Evolutionary conservation across 1,140 invertebrate species (phyloP).

Genomic region (Protaetia brevitarsis): DNA sequence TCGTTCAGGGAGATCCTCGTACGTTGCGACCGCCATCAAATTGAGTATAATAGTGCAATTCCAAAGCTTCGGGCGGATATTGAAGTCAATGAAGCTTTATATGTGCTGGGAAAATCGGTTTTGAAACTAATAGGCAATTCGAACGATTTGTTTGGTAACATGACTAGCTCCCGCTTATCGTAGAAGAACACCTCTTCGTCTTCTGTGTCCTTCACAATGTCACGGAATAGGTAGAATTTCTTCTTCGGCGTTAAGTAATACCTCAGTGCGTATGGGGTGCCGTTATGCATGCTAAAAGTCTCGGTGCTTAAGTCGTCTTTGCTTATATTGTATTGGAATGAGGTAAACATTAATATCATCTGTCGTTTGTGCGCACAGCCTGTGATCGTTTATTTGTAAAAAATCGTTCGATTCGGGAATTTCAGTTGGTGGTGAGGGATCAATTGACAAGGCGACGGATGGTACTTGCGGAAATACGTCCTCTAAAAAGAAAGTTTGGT

Average conservation of each 20-base stretch:
- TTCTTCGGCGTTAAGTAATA: not conserved
- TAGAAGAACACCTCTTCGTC: constrained; percentile 3
- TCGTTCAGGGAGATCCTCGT: not conserved
- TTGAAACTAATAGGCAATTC: not conserved
- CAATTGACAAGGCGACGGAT: no score
- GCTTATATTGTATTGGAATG: not conserved
- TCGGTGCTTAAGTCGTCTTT: not conserved
- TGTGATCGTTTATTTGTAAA: not conserved
- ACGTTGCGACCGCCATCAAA: not conserved
- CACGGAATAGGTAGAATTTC: constrained; percentile 3
- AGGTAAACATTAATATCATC: not conserved
- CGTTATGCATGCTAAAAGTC: not conserved
- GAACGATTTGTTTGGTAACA: not conserved
- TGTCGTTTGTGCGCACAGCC: not conserved
- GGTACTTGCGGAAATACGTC: no score
- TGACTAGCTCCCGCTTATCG: not conserved
- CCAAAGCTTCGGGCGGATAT: not conserved
- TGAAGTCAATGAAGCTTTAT: not conserved
- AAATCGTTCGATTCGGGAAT: not conserved
- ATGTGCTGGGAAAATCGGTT: not conserved
- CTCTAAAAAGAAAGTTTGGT: no score
- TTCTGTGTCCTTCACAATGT: not conserved
- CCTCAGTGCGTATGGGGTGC: not conserved
- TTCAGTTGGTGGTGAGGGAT: no score
- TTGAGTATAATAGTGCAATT: not conserved